Evolutionary conservation across 2,113 vertebrate species (phyloP).

Genomic region (Mionectes macconnelli): DNA sequence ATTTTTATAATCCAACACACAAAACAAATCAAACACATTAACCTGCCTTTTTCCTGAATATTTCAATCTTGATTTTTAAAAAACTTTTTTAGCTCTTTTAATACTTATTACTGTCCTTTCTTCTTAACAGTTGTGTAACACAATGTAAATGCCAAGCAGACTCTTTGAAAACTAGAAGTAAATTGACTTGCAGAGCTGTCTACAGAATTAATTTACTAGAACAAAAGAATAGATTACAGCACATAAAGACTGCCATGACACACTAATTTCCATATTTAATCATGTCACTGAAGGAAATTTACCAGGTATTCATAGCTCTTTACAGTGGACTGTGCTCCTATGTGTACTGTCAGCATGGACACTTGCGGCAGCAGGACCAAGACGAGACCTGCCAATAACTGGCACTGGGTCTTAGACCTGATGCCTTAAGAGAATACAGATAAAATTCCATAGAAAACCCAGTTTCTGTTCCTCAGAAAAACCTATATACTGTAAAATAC

Average conservation of each 20-base stretch:
- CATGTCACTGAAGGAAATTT: not conserved
- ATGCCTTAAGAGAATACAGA: not conserved
- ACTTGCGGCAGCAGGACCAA: not conserved
- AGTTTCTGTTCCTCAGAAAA: not conserved
- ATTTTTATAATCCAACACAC: not conserved
- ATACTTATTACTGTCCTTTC: not conserved
- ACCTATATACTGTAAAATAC: not conserved
- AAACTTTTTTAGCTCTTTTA: not conserved
- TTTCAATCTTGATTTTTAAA: not conserved
- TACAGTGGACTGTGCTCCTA: not conserved
- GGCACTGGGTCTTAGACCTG: not conserved
- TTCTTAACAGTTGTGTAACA: not conserved
- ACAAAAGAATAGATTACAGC: not conserved
- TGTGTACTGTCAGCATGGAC: not conserved
- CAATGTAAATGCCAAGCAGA: not conserved
- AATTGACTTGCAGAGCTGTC: not conserved
- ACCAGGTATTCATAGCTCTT: not conserved
- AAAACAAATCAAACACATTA: not conserved
- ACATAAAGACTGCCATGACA: not conserved
- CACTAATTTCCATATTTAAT: not conserved
- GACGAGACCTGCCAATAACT: not conserved
- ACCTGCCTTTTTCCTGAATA: not conserved
- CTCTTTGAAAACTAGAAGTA: not conserved
- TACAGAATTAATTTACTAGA: not conserved
- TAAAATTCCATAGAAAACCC: not conserved